Conservation (phyloP, 2,113 vertebrate genomes). For the Neoarius graeffei region DNA sequence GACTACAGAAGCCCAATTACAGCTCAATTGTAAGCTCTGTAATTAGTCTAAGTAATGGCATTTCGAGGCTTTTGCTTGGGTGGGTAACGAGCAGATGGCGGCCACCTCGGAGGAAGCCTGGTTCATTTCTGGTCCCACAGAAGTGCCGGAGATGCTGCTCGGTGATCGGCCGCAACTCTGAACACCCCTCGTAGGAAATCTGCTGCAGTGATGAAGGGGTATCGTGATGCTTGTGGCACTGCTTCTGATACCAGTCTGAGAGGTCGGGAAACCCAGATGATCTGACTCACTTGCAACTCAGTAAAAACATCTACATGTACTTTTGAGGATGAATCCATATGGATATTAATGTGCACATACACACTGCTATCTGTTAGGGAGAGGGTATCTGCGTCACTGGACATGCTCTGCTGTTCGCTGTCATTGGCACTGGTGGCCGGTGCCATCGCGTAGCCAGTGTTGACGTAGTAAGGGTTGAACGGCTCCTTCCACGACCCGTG, state of each 20-base stretch:
- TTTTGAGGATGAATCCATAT: neutral
- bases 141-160: conserved; percentile 25
- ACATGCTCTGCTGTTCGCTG: conserved; percentile 99
- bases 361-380: conserved; percentile 95
- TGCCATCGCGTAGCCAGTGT: conserved; percentile 90
- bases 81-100: conserved; percentile 55
- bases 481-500: conserved; percentile 85
- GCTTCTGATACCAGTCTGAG: neutral
- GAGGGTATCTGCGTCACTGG: conserved; percentile 94
- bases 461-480: conserved; percentile 92
- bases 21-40: conserved; percentile 53
- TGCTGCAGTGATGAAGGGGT: neutral
- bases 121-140: conserved; percentile 45
- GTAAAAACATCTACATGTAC: conserved; percentile 7
- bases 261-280: conserved; percentile 17
- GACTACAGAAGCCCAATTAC: conserved; percentile 14
- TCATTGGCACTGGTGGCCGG: conserved; percentile 96
- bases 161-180: conserved; percentile 38
- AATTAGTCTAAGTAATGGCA: conserved; percentile 63
- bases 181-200: conserved; percentile 21
- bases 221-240: neutral
- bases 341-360: conserved; percentile 63
- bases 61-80: conserved; percentile 49
- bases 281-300: conserved; percentile 1
- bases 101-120: conserved; percentile 42